A percentile compares a stretch with the other conserved stretches of the same genome.
Conservation (phyloP, 2,888 invertebrate genomes). For the Petrolisthes manimaculis region DNA sequence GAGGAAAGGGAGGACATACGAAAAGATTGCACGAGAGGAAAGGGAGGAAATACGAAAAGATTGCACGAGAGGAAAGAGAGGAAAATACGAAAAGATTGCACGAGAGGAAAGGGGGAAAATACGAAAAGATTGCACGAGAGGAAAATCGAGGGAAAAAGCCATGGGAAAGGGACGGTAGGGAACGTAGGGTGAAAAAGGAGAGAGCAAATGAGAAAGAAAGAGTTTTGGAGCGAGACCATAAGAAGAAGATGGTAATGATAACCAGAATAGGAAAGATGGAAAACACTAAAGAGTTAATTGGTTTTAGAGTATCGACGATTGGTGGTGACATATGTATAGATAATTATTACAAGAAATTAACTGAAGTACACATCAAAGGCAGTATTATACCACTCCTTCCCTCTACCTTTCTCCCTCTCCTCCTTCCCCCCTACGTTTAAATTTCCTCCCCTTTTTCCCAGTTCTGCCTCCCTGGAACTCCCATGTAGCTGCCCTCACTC, state of each 20-base stretch:
- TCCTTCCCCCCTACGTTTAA: background rate
- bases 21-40: background rate
- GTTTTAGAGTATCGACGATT: no score
- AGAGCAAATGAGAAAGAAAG: background rate
- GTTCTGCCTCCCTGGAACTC: background rate
- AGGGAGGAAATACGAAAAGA: background rate
- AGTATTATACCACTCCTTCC: background rate
- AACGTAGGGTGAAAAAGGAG: background rate
- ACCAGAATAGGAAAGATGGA: background rate
- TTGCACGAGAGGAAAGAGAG: background rate
- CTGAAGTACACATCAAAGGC: background rate
- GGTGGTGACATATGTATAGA: no score
- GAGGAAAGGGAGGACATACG: background rate
- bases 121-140: background rate
- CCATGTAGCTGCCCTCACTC: background rate
- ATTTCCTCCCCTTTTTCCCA: background rate
- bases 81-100: background rate
- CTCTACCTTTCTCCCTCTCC: background rate
- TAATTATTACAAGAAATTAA: no score
- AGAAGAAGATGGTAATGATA: background rate
- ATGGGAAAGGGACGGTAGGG: background rate
- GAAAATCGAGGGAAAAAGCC: background rate
- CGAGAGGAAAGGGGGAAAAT: background rate
- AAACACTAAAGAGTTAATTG: background rate
- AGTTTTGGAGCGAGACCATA: background rate